phyloP scores from a whole-genome alignment of 1,140 invertebrate genomes.

The Trichomalopsis sarcophagae region DNA sequence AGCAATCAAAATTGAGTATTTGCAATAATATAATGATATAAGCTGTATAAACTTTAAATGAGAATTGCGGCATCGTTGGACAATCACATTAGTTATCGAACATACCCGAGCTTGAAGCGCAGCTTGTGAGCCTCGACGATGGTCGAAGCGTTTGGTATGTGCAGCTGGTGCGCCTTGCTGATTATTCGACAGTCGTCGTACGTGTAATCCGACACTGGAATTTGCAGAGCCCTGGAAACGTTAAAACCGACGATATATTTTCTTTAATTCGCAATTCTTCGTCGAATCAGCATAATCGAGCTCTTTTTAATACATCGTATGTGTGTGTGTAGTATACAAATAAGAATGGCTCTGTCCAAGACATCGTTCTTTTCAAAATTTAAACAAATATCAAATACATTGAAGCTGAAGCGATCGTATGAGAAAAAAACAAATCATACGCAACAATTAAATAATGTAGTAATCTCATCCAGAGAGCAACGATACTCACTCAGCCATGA shows the following conservation, averaged over 20 bases:
- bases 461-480: too few species aligned
- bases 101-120: conserved; percentile 81
- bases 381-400: too few species aligned
- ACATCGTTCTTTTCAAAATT: too few species aligned
- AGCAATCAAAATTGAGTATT: not conserved
- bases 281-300: conserved; percentile 25
- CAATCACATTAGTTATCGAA: not conserved
- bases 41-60: too few species aligned
- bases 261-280: not conserved
- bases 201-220: conserved; percentile 93
- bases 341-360: too few species aligned
- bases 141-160: conserved; percentile 83
- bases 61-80: too few species aligned
- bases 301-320: not conserved
- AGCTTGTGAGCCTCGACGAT: conserved; percentile 87
- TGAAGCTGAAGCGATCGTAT: not conserved
- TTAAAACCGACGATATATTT: conserved; percentile 13
- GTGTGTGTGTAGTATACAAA: not conserved
- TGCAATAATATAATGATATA: too few species aligned
- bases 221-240: conserved; percentile 83
- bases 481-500: conserved; percentile 91
- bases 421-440: not conserved
- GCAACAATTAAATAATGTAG: too few species aligned
- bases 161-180: conserved; percentile 86
- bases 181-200: conserved; percentile 94